phyloP scores from a whole-genome alignment of 2,888 invertebrate species.

The Drosophila neoperkinsi region DNA sequence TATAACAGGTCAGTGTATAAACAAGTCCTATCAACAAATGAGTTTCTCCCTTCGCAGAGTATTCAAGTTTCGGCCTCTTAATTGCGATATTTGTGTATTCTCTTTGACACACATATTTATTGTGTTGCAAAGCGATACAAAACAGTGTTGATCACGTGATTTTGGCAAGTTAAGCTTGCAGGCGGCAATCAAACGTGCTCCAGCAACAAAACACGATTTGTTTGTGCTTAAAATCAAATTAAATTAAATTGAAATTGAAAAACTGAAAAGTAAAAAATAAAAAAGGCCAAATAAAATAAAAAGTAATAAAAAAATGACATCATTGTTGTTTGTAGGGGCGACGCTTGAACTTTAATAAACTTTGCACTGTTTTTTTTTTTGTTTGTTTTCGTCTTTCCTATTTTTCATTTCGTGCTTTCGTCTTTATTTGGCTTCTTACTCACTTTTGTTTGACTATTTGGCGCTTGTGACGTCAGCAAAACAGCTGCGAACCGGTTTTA shows the following conservation, averaged over 20 bases:
- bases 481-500: constrained; percentile 21
- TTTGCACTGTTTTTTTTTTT: constrained; percentile 64
- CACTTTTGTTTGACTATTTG: constrained; percentile 35
- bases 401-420: constrained; percentile 20
- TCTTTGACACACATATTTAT: constrained; percentile 42
- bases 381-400: constrained; percentile 2
- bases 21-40: background rate
- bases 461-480: constrained; percentile 52
- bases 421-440: constrained; percentile 36
- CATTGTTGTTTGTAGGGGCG: constrained; percentile 50
- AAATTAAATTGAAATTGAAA: constrained; percentile 17
- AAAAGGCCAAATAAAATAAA: background rate
- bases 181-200: constrained; percentile 42
- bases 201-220: constrained; percentile 14
- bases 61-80: constrained; percentile 7
- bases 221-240: constrained; percentile 22
- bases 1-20: background rate
- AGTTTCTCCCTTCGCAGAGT: constrained; percentile 3
- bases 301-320: constrained; percentile 62
- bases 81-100: background rate
- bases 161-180: constrained; percentile 10
- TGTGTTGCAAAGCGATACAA: constrained; percentile 21
- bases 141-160: constrained; percentile 51
- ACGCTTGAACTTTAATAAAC: constrained; percentile 74
- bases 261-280: background rate